Base-by-base conservation (phyloP, 2,113 vertebrate genomes). In the Turnix velox region DNA sequence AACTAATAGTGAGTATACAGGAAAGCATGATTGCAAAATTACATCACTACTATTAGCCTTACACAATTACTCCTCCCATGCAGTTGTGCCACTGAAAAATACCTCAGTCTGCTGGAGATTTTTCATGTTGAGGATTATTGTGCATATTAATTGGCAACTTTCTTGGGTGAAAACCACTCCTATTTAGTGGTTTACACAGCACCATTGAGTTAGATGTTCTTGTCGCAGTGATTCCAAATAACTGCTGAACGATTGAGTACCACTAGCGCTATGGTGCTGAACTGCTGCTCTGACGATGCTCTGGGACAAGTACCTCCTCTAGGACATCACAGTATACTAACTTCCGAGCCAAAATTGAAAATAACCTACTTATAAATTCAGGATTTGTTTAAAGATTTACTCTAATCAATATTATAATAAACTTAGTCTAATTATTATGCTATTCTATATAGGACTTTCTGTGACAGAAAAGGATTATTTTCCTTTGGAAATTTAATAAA, bases 21-120 rank as follows among this genome's bases (percentile, higher is more conserved):
- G 92, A 96, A 94, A 79, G 40, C 18, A 7, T 28, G 69, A 81
- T 74, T 92, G 73, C 62, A 73, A 69, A 92, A 65, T 96, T 91
- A 46, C 92, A 82, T 93, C 80, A 92, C 42, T 96, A 87, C 52
- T 75, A 82, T 59, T 51, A 69, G 58, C 71, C 49, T 94, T 84
- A 65, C 73, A 69, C 77, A 89, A 66, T 87, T 94, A 87, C 73
- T 94, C 77, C 66, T 92, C 58, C 30, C 33, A 42, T 84, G 76
- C 37, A 42, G 57, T 75, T 73, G 42, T 82, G 69, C 40, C 57
- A 46, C 33, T 69, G 69, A 48, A 82, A 87, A 87, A 54, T 57
- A 61, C 19, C 48, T 75, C 37, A 43, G 73, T 71, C 65, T 68
- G 57, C 62, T n/a, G 25, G 2, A 63, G 42, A 42, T 62, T 71